These are phyloP conservation scores for Chouioia cunea DNA, from an alignment of 2,888 invertebrate species.

Conservation along the genomic window DNA sequence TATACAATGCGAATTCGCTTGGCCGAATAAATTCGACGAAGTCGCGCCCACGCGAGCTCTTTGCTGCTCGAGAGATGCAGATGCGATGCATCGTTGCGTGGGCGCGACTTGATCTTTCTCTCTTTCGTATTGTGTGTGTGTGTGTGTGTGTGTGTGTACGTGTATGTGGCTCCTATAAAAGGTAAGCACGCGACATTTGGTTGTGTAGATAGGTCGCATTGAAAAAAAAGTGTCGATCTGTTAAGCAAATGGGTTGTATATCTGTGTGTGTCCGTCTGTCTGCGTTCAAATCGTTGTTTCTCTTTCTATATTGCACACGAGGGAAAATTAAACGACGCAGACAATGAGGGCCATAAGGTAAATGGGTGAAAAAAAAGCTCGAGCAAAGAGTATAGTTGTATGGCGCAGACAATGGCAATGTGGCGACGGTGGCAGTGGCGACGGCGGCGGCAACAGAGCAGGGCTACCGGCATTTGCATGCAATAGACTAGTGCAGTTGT, in stretches of 20 bases:
- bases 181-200: constrained; percentile 4
- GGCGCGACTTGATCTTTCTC: too few relatives aligned
- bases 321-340: not conserved
- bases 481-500: constrained; percentile 20
- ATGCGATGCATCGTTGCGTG: too few relatives aligned
- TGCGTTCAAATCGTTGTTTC: too few relatives aligned
- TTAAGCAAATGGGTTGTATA: too few relatives aligned
- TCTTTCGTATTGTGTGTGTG: not conserved
- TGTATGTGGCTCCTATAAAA: constrained; percentile 25
- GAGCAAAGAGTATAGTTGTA: constrained; percentile 4
- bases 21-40: constrained; percentile 36
- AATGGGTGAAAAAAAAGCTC: constrained; percentile 31
- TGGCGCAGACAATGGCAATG: constrained; percentile 29
- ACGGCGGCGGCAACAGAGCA: not conserved
- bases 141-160: constrained; percentile 9
- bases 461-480: constrained; percentile 15
- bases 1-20: not conserved
- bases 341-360: constrained; percentile 40
- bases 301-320: too few relatives aligned
- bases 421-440: too few relatives aligned
- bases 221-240: too few relatives aligned
- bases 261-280: too few relatives aligned
- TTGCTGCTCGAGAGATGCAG: not conserved
- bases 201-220: not conserved
- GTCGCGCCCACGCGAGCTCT: constrained; percentile 16